phyloP scores from a whole-genome alignment of 2,888 invertebrate species.

The Chrysomela aeneicollis region DNA sequence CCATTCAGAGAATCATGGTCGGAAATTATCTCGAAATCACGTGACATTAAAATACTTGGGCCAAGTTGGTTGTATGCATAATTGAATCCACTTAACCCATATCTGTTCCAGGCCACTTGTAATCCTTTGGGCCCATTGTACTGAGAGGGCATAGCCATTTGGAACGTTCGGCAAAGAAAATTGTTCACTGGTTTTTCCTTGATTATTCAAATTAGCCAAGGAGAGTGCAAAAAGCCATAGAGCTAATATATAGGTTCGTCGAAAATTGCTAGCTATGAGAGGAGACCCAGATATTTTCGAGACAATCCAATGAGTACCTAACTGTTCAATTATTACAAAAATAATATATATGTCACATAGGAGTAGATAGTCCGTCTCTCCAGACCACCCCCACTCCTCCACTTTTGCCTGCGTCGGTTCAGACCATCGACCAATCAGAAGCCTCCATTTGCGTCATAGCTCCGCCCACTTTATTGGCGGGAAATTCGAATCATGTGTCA shows the following conservation, averaged over 20 bases:
- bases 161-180: slow-evolving; percentile 25
- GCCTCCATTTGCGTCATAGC: no score
- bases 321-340: no score
- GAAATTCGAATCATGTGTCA: no score
- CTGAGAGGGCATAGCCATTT: slow-evolving; percentile 16
- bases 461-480: no score
- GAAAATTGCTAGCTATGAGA: background rate
- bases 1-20: slow-evolving; percentile 28
- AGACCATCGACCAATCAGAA: no score
- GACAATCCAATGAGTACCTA: no score
- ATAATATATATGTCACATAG: no score
- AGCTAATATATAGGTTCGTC: background rate
- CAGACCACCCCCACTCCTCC: no score
- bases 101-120: slow-evolving; percentile 39
- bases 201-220: slow-evolving; percentile 10
- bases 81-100: slow-evolving; percentile 40
- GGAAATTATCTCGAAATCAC: slow-evolving; percentile 37
- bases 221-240: slow-evolving; percentile 1
- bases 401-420: no score
- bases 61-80: slow-evolving; percentile 36
- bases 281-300: no score
- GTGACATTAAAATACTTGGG: slow-evolving; percentile 37
- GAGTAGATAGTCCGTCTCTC: no score
- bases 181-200: slow-evolving; percentile 21
- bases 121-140: slow-evolving; percentile 30